phyloP scores from a whole-genome alignment of 2,113 vertebrate genomes.

The Propithecus coquereli region DNA sequence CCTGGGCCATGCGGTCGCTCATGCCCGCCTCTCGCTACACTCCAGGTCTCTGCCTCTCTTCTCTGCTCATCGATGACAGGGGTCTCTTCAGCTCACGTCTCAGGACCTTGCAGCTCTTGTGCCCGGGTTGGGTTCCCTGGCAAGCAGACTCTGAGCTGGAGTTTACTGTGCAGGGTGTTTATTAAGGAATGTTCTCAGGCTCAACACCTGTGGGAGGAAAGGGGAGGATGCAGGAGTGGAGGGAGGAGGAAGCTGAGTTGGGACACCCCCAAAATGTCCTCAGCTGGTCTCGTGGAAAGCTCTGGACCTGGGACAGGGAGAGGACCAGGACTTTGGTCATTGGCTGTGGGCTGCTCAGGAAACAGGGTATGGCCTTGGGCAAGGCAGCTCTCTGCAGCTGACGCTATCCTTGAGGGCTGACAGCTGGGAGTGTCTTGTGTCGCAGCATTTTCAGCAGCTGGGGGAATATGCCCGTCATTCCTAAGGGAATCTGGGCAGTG shows the following conservation, averaged over 20 bases:
- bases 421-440: background rate
- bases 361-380: background rate
- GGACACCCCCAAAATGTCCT: background rate
- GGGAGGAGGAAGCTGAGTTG: background rate
- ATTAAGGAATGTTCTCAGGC: background rate
- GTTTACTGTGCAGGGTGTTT: background rate
- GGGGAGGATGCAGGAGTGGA: background rate
- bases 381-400: background rate
- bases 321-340: background rate
- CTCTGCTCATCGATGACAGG: background rate
- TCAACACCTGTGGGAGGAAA: background rate
- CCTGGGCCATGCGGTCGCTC: fast-evolving
- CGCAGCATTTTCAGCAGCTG: background rate
- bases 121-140: fast-evolving
- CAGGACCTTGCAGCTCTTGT: background rate
- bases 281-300: background rate
- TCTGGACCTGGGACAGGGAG: background rate
- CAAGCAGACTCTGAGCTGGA: background rate
- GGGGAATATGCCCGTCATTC: background rate
- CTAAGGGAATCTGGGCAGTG: background rate
- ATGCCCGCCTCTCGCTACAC: background rate
- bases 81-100: background rate
- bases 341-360: background rate
- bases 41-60: background rate
- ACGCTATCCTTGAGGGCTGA: background rate